Conservation (phyloP, 2,113 vertebrate genomes). For the Chlorodrepanis virens region DNA sequence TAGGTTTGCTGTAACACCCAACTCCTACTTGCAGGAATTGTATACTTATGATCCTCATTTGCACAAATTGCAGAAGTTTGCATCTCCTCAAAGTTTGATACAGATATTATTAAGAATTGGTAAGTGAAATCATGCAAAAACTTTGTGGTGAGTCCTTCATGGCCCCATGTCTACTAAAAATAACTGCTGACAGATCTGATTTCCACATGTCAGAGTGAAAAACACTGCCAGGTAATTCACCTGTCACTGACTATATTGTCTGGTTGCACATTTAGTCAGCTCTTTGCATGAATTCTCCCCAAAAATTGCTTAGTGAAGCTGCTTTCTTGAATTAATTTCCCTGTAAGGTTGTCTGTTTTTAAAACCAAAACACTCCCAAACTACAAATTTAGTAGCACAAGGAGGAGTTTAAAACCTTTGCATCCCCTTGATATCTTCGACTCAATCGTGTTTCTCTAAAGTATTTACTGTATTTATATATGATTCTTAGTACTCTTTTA, state of each 20-base stretch:
- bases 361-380: not conserved
- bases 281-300: not conserved
- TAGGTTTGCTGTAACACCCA: not conserved
- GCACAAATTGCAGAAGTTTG: not conserved
- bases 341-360: not conserved
- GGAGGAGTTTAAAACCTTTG: not conserved
- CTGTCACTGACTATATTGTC: not conserved
- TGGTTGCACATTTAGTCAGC: not conserved
- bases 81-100: not conserved
- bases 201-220: not conserved
- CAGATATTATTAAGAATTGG: not conserved
- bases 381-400: not conserved
- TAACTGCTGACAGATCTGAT: not conserved
- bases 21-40: not conserved
- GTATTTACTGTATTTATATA: not conserved
- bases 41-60: not conserved
- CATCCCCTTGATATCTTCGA: fast-evolving
- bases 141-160: not conserved
- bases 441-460: not conserved
- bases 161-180: not conserved
- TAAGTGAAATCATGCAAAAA: not conserved
- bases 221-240: not conserved
- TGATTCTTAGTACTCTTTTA: not conserved
- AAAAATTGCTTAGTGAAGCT: not conserved
- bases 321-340: not conserved